Evolutionary conservation across 37 sponge, comb jelly and placozoan species (phyloP), one percentile per base, ranked within the genome.

Genomic region (Axinella damicornis): DNA sequence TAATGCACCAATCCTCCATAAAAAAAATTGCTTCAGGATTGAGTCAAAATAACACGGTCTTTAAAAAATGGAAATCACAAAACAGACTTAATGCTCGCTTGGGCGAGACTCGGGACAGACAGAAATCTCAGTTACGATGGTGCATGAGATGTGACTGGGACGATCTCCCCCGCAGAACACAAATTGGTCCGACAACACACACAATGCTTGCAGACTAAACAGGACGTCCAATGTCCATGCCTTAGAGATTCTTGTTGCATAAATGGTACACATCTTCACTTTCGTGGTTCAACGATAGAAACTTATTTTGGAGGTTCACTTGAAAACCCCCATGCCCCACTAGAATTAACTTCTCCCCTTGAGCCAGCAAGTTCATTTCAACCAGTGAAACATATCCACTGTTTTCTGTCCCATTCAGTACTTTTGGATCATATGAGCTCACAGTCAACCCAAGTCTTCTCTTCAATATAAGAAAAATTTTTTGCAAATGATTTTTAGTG

Each of bases 281-380:
- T 0, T 11, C 24, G 53, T 79, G 80, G 22, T 66, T 66, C 38
- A 37, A 21, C 2, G 65, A 66, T 66, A 79, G 52, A 64, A 79
- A 79, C 28, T 32, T 28, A 1, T 24, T n/a, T 79, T 69, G 30
- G 24, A 81, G 35, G 36, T 57, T 68, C 1, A 28, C 24, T 41
- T 88, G 83, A 41, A 88, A 88, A 30, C 75, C 83, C 13, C 88
- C 83, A 82, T 27, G 41, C 24, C 88, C 88, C n/a, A 82, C 60
- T 12, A 82, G 25, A 24, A 88, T 32, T 14, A 88, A 83, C 56
- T 82, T 73, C n/a, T 67, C 57, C 15, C 83, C 83, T 32, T 60
- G 22, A 56, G 76, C 56, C 53, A 88, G 33, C 88, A 81, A 69
- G 53, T 58, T 66, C 76, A 82, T 82, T 68, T 88, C 88, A 18